Percentiles rank a stretch among this genome's conserved stretches.
Conservation (phyloP, 2,797 vertebrate genomes). For the Thalassophryne amazonica region DNA sequence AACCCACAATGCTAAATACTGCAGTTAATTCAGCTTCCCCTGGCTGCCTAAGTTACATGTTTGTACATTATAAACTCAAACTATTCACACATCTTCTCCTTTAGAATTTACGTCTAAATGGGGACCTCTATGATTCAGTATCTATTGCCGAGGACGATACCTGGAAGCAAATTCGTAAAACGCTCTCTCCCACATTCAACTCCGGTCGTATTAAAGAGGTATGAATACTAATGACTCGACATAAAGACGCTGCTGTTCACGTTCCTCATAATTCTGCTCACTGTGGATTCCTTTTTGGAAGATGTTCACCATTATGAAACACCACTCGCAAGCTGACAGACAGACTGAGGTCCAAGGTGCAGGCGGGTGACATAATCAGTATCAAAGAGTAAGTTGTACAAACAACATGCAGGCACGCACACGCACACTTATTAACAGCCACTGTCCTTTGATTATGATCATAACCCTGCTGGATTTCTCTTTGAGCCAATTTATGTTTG, state of each 20-base stretch:
- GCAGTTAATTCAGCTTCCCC: no score
- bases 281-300: conserved; percentile 4
- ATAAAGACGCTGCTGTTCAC: neutral
- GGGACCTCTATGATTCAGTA: conserved; percentile 47
- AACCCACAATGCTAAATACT: no score
- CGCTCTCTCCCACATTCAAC: conserved; percentile 45
- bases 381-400: conserved; percentile 46
- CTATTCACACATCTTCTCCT: neutral
- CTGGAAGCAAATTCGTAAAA: conserved; percentile 58
- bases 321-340: conserved; percentile 40
- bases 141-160: conserved; percentile 25
- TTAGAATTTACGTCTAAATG: conserved; percentile 32
- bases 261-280: neutral
- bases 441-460: neutral
- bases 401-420: no score
- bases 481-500: no score
- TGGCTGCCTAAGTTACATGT: no score
- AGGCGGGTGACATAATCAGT: conserved; percentile 17
- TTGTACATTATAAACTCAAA: no score
- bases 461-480: no score
- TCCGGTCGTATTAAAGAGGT: conserved; percentile 62
- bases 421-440: no score
- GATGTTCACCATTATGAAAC: conserved; percentile 54
- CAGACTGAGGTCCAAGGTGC: conserved; percentile 25
- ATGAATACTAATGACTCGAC: neutral